phyloP scores from a whole-genome alignment of 2,113 vertebrate genomes.

The Spilogale gracilis region DNA sequence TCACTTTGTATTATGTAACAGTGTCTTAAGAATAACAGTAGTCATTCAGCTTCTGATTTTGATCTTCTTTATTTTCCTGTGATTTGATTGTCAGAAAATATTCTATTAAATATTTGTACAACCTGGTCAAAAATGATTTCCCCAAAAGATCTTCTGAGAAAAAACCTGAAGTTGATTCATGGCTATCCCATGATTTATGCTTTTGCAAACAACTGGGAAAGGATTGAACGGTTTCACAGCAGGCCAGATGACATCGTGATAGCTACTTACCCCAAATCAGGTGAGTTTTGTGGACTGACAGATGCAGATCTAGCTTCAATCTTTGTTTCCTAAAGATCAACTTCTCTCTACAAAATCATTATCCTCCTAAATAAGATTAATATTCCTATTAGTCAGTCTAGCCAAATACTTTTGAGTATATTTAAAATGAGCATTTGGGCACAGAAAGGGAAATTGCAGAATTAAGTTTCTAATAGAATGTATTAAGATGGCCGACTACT shows the following conservation, averaged over 20 bases:
- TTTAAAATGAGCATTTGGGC: neutral
- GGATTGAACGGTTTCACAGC: constrained; percentile 80
- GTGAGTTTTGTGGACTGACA: constrained; percentile 71
- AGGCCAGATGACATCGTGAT: constrained; percentile 85
- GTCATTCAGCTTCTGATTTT: neutral
- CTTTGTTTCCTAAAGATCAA: neutral
- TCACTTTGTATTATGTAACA: neutral
- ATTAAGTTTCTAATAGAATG: neutral
- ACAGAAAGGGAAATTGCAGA: neutral
- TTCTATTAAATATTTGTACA: neutral
- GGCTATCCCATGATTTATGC: constrained; percentile 79
- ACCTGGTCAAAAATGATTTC: constrained; percentile 66
- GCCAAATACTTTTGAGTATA: neutral
- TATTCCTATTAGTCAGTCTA: neutral
- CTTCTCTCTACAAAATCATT: neutral
- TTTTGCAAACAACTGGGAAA: constrained; percentile 82
- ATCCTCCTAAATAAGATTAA: neutral
- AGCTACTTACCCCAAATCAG: constrained; percentile 87
- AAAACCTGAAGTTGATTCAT: constrained; percentile 69
- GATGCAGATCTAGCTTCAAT: neutral
- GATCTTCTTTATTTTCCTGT: neutral
- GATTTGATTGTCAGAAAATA: neutral
- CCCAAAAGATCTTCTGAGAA: neutral
- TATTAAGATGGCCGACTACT: neutral
- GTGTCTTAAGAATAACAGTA: neutral